These are phyloP conservation scores for Parapsyche elsis DNA, from an alignment of 1,140 invertebrate species.

Conservation along the genomic window DNA sequence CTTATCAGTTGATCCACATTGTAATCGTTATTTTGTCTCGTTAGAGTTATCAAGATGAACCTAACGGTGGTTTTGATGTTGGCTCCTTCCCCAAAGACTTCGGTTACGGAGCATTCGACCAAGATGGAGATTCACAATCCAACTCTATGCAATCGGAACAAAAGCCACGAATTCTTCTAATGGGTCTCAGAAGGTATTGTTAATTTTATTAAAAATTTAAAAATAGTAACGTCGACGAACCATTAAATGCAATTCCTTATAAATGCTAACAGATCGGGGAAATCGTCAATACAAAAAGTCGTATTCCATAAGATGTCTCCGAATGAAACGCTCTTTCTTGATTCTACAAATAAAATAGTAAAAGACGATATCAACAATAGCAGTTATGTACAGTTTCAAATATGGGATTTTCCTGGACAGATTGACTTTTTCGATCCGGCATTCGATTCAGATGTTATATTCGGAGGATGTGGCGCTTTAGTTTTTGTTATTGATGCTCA, in stretches of 20 bases:
- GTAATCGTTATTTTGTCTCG: background rate
- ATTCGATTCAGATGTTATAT: constrained; percentile 96
- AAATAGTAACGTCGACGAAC: too few relatives aligned
- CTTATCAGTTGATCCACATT: background rate
- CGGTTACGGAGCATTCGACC: constrained; percentile 86
- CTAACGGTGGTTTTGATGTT: constrained; percentile 70
- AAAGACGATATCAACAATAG: constrained; percentile 97
- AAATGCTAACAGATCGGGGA: constrained; percentile 85
- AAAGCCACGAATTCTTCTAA: constrained; percentile 93
- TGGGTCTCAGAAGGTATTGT: constrained; percentile 92
- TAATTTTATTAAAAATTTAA: background rate
- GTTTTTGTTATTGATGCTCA: constrained; percentile 99
- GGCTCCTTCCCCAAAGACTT: constrained; percentile 94
- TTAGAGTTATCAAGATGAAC: constrained; percentile 78
- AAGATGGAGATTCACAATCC: constrained; percentile 70
- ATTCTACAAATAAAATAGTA: constrained; percentile 98
- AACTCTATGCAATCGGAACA: constrained; percentile 73
- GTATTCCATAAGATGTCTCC: constrained; percentile 99
- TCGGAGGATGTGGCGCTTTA: constrained; percentile 93
- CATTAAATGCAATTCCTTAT: background rate
- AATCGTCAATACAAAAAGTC: constrained; percentile 99
- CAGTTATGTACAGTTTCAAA: constrained; percentile 99
- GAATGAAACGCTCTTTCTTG: constrained; percentile 99
- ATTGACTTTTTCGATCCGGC: constrained; percentile 97
- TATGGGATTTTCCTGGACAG: constrained; percentile 99